Evolutionary conservation across 2,797 vertebrate species (phyloP), one percentile per base, ranked within the genome.

Genomic region (Aulostomus chinensis): DNA sequence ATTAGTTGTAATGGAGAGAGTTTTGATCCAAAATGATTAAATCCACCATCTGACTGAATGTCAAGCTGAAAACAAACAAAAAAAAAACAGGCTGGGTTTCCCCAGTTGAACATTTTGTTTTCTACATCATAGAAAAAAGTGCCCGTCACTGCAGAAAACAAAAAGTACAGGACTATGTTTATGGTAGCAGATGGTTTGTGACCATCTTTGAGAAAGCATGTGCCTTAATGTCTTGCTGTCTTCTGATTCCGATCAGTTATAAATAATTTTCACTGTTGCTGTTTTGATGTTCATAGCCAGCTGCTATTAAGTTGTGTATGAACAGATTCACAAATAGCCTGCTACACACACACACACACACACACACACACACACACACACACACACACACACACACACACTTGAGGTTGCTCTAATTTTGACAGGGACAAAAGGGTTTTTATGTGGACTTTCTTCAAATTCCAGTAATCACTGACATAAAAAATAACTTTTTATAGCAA

Each of bases 101-200:
- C 58, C 55, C 32, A 20, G 33, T 53, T 58, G 32, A 78, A 58
- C 37, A 74, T n/a, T n/a, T n/a, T n/a, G n/a, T n/a, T n/a, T n/a
- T n/a, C n/a, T n/a, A n/a, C n/a, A n/a, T n/a, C n/a, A n/a, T n/a
- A n/a, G 64, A 38, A 58, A 59, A 61, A 45, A 38, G 34, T 3
- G 3, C 17, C 36, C 11, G 34, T 68, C 12, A 10, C 0, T 2
- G 34, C 1, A n/a, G n/a, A n/a, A n/a, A n/a, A n/a, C n/a, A n/a
- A n/a, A n/a, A n/a, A n/a, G n/a, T n/a, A n/a, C n/a, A n/a, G n/a
- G n/a, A n/a, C n/a, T n/a, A n/a, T n/a, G n/a, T n/a, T n/a, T n/a
- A n/a, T n/a, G n/a, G n/a, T n/a, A n/a, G n/a, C n/a, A n/a, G n/a
- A n/a, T n/a, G n/a, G 30, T 2, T 11, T 31, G 2, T 5, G 29